These are phyloP conservation scores for Mormyrus proboscirostris DNA, from an alignment of 2,797 vertebrate species.

Conservation along the genomic window DNA sequence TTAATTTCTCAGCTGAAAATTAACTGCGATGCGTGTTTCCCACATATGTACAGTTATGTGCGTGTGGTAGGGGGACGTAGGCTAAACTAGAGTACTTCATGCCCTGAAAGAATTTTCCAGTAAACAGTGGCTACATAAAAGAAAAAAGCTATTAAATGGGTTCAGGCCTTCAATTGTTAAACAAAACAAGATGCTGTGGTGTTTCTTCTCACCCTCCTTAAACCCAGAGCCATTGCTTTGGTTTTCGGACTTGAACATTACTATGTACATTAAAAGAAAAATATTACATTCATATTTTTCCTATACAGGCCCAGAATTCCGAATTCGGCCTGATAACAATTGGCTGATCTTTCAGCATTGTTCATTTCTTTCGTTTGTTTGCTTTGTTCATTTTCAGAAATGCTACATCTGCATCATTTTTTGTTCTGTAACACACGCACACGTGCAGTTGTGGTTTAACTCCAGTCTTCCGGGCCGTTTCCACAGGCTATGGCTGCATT, in stretches of 20 bases:
- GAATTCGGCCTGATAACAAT: background rate
- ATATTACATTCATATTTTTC: background rate
- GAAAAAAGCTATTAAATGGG: conserved; percentile 28
- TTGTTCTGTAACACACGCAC: background rate
- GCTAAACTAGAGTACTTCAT: conserved; percentile 1
- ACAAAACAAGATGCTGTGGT: conserved; percentile 28
- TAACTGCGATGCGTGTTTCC: background rate
- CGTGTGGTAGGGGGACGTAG: background rate
- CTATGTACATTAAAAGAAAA: background rate
- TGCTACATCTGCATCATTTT: background rate
- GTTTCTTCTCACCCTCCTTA: conserved; percentile 18
- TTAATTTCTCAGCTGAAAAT: background rate
- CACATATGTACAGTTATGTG: background rate
- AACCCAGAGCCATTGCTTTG: background rate
- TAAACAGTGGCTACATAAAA: conserved; percentile 32
- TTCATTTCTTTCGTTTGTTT: background rate
- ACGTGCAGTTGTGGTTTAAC: background rate
- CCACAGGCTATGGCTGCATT: background rate
- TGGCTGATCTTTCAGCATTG: background rate
- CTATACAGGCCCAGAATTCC: background rate
- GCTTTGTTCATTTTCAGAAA: conserved; percentile 4
- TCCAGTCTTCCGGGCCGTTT: conserved; percentile 13
- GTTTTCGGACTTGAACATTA: background rate
- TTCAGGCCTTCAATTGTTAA: conserved; percentile 28
- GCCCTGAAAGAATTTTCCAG: conserved; percentile 34